These are phyloP conservation scores for Holothuria glaberrima DNA, from an alignment of 35 echinoderm and acorn worm species.

Conservation along the genomic window DNA sequence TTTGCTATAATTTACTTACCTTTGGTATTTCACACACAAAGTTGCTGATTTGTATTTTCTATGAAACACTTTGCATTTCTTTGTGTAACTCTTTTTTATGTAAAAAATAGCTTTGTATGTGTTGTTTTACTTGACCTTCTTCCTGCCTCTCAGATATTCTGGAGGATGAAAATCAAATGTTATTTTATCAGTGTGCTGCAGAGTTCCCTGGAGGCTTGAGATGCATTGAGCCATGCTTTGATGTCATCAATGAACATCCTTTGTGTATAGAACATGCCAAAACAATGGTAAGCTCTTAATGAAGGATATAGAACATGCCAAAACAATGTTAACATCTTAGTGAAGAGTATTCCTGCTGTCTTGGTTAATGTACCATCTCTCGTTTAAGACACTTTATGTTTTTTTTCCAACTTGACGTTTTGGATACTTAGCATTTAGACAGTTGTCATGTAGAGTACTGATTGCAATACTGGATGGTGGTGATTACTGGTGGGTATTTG, in stretches of 20 bases:
- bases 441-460: no score
- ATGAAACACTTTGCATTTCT: not conserved
- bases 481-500: no score
- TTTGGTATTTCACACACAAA: no score
- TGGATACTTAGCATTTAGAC: no score
- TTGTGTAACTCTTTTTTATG: not conserved
- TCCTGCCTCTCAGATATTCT: constrained; percentile 78
- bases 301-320: constrained; percentile 77
- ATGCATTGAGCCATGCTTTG: constrained; percentile 90
- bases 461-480: no score
- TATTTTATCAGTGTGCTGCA: constrained; percentile 93
- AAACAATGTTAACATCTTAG: constrained; percentile 73
- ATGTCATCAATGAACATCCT: constrained; percentile 89
- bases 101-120: not conserved
- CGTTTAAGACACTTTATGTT: not conserved
- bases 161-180: constrained; percentile 88
- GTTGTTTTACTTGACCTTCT: constrained; percentile 26
- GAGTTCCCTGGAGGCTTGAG: constrained; percentile 91
- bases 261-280: constrained; percentile 94
- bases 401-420: not conserved
- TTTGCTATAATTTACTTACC: no score
- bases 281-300: constrained; percentile 73
- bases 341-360: no score
- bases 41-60: no score
- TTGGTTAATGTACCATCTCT: no score